Conservation (phyloP, 2,888 invertebrate species). For the Tuberolachnus salignus region DNA sequence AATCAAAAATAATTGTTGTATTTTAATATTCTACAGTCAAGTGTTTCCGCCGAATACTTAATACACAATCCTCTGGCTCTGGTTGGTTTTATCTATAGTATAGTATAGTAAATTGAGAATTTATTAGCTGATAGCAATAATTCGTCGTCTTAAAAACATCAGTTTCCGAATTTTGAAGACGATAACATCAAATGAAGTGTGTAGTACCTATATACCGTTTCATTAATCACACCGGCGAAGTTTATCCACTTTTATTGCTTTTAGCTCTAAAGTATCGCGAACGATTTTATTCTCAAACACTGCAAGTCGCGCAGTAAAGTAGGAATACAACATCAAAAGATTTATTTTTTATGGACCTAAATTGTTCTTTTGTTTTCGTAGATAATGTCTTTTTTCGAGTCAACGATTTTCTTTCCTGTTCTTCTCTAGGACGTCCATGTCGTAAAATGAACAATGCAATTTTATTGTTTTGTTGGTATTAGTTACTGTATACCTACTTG, state of each 20-base stretch:
- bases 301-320: constrained; percentile 12
- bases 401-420: not conserved
- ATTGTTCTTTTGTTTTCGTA: constrained; percentile 25
- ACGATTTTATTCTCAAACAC: constrained; percentile 15
- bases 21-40: no score
- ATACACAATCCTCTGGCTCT: no score
- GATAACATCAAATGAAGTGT: not conserved
- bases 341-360: constrained; percentile 38
- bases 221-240: constrained; percentile 5
- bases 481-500: not conserved
- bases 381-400: constrained; percentile 27
- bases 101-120: no score
- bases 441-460: constrained; percentile 40
- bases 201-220: not conserved
- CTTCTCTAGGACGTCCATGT: not conserved
- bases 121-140: not conserved
- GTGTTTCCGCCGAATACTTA: no score
- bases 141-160: not conserved
- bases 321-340: constrained; percentile 42
- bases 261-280: not conserved
- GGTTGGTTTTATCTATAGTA: no score
- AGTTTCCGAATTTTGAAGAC: not conserved
- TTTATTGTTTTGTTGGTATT: constrained; percentile 26
- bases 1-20: no score
- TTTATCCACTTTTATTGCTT: constrained; percentile 38